Evolutionary conservation across 2,888 invertebrate species (phyloP).

Genomic region (Alsophila aescularia): DNA sequence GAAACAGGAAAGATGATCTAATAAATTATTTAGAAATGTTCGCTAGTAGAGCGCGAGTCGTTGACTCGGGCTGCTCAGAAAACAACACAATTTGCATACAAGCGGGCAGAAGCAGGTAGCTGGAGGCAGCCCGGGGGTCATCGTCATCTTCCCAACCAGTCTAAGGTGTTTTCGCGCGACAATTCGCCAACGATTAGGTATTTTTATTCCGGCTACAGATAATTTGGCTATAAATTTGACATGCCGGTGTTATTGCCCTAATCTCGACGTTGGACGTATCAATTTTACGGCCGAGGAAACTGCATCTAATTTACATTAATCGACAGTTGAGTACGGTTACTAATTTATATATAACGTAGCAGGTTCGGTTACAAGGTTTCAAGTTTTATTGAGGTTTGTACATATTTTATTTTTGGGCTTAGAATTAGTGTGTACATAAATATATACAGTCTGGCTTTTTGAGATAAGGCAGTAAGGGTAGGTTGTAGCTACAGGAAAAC

Average conservation of each 20-base stretch:
- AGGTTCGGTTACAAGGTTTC: conserved; percentile 11
- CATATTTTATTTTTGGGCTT: neutral
- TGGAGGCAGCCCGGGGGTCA: conserved; percentile 63
- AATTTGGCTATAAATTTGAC: conserved; percentile 43
- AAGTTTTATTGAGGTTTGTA: conserved; percentile 1
- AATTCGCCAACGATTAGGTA: conserved; percentile 71
- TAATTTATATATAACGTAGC: conserved; percentile 9
- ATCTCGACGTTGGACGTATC: conserved; percentile 37
- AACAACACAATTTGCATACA: conserved; percentile 78
- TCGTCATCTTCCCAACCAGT: conserved; percentile 74
- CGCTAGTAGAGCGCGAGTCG: conserved; percentile 58
- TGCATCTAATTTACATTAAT: conserved; percentile 29
- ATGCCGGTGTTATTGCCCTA: conserved; percentile 43
- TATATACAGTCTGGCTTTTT: too few relatives aligned
- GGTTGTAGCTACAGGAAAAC: too few relatives aligned
- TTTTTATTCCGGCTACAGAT: conserved; percentile 47
- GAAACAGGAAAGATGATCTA: conserved; percentile 54
- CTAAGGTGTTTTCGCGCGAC: conserved; percentile 70
- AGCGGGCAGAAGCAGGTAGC: conserved; percentile 76
- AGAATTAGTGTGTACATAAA: too few relatives aligned
- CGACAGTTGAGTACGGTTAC: conserved; percentile 25
- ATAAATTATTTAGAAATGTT: conserved; percentile 69
- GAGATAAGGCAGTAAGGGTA: too few relatives aligned
- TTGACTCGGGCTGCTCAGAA: conserved; percentile 69
- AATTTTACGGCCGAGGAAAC: conserved; percentile 32